Evolutionary conservation across 2,113 vertebrate species (phyloP).

Genomic region (Ascaphus truei): DNA sequence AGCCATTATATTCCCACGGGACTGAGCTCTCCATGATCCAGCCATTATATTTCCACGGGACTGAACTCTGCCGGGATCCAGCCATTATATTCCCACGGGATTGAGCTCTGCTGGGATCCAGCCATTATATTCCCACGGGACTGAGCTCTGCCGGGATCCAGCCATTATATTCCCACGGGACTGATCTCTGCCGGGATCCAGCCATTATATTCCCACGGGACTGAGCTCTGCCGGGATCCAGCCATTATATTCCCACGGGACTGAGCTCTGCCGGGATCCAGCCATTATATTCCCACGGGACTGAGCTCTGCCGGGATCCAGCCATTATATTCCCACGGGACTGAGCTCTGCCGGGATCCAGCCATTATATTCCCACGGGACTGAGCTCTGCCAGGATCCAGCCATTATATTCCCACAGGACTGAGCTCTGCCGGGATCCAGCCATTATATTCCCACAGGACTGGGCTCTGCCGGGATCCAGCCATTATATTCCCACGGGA

Average conservation of each 20-base stretch:
- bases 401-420: slow-evolving; percentile 32
- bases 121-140: slow-evolving; percentile 33
- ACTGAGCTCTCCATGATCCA: too few species aligned
- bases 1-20: slow-evolving; percentile 33
- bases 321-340: slow-evolving; percentile 33
- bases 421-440: too few species aligned
- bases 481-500: slow-evolving; percentile 33
- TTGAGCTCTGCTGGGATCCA: too few species aligned
- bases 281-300: slow-evolving; percentile 33
- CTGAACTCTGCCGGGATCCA: too few species aligned
- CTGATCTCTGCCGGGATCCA: too few species aligned
- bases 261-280: too few species aligned
- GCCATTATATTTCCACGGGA: slow-evolving; percentile 32
- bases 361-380: slow-evolving; percentile 33
- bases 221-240: too few species aligned
- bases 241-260: slow-evolving; percentile 33
- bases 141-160: too few species aligned
- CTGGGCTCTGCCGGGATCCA: too few species aligned
- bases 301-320: too few species aligned
- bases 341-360: too few species aligned
- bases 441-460: slow-evolving; percentile 32
- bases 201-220: slow-evolving; percentile 33
- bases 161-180: slow-evolving; percentile 33
- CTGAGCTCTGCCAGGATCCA: too few species aligned
- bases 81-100: slow-evolving; percentile 33